Evolutionary conservation across 2,113 vertebrate genomes (phyloP), one percentile per base, ranked within the genome.

Genomic region (Cygnus buccinator): DNA sequence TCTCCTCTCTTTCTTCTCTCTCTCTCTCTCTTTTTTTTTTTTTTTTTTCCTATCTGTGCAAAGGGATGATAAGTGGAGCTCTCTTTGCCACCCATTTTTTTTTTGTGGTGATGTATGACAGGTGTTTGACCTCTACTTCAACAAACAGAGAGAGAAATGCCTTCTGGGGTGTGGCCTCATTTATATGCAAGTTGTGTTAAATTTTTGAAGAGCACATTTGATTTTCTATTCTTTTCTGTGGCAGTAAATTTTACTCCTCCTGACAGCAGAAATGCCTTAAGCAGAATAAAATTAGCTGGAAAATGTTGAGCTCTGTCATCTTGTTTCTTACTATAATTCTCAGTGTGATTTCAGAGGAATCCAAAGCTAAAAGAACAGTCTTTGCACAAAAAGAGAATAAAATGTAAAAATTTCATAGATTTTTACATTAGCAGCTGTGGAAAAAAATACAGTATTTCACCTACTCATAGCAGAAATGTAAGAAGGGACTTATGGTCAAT

Each of bases 191-290:
- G 81, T 90, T 79, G 65, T 21, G 8, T 3, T 70, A 74, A 73
- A 61, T 92, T 94, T 96, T 96, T 93, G 65, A 82, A 86, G 21
- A 87, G 37, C 37, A 19, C 58, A 84, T 95, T 90, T 95, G 71
- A 77, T 96, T 87, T 86, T 94, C 72, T 65, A 13, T 46, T 54
- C 22, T 96, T 95, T 95, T 88, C 77, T 73, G 43, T 90, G 84
- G 80, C 73, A 92, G 89, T 93, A 83, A 41, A 70, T 95, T 96
- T 97, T 96, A 91, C 25, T 93, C 67, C 71, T 93, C 66, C 83
- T 97, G 84, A 91, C 76, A 93, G 58, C 65, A 95, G 66, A 93
- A 94, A 78, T 85, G 33, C 70, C 91, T 81, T 83, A 78, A 86
- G 43, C 83, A 79, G 16, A 84, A 79, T 73, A 84, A 94, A 92